Evolutionary conservation across 1,140 invertebrate species (phyloP).

Genomic region (Bilobella aurantiaca): DNA sequence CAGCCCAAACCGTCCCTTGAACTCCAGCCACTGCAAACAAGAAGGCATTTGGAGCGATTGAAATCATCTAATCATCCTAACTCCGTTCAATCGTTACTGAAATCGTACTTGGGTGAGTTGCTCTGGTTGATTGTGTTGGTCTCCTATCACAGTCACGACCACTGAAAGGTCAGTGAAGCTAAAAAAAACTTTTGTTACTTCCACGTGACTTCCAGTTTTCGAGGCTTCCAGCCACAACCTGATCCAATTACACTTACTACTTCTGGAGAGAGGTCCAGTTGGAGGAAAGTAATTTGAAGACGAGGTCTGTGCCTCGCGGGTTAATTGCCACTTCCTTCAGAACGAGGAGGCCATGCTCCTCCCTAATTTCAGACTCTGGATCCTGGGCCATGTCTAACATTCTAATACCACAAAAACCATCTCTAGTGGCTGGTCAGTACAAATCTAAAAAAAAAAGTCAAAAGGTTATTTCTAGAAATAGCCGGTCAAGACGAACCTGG

Average conservation of each 20-base stretch:
- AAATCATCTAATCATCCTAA: no score
- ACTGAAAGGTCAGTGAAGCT: no score
- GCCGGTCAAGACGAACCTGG: no score
- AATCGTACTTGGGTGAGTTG: neutral
- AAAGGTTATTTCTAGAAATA: no score
- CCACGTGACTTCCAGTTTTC: neutral
- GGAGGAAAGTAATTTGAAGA: neutral
- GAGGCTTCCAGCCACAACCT: neutral
- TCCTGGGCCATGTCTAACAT: constrained; percentile 1
- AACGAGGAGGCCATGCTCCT: neutral
- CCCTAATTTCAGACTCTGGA: neutral
- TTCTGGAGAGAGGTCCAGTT: neutral
- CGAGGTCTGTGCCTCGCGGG: constrained; percentile 1
- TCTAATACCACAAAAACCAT: neutral
- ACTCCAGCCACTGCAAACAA: neutral
- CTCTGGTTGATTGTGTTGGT: neutral
- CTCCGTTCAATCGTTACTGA: no score
- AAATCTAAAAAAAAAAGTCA: no score
- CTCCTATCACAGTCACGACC: neutral
- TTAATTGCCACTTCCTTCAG: constrained; percentile 11
- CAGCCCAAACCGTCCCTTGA: neutral
- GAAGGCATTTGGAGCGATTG: neutral
- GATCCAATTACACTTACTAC: constrained; percentile 3
- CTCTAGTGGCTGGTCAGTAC: no score
- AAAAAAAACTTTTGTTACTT: neutral